Conservation (phyloP, 2,888 invertebrate genomes). For the Tricholauxania praeusta region DNA sequence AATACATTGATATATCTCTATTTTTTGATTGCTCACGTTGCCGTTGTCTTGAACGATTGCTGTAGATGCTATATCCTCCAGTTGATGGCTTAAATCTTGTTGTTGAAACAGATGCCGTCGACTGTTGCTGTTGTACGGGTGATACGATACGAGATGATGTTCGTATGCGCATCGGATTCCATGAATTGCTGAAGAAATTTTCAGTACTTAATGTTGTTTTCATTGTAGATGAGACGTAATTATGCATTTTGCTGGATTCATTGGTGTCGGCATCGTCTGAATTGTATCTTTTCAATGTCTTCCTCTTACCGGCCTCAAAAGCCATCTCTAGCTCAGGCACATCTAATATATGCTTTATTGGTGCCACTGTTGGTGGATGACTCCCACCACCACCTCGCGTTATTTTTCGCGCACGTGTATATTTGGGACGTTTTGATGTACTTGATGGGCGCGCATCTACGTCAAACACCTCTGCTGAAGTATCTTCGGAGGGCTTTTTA, state of each 20-base stretch:
- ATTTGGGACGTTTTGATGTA: constrained; percentile 40
- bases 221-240: constrained; percentile 25
- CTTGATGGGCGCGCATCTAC: constrained; percentile 50
- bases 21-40: no score
- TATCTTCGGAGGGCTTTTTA: constrained; percentile 15
- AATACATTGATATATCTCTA: neutral
- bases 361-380: constrained; percentile 46
- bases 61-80: neutral
- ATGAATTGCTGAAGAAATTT: constrained; percentile 50
- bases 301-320: constrained; percentile 53
- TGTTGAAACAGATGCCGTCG: constrained; percentile 18
- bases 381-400: constrained; percentile 36
- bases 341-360: constrained; percentile 60
- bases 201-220: constrained; percentile 23
- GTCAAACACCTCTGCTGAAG: constrained; percentile 29
- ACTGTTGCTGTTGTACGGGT: constrained; percentile 46
- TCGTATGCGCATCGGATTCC: constrained; percentile 61
- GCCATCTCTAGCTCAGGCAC: constrained; percentile 63
- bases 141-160: constrained; percentile 46
- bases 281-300: constrained; percentile 41
- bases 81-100: constrained; percentile 26
- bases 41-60: neutral
- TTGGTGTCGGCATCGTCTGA: constrained; percentile 52
- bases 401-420: constrained; percentile 52
- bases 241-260: constrained; percentile 49